Evolutionary conservation across 2,113 vertebrate species (phyloP).

Genomic region (Fulmarus glacialis): DNA sequence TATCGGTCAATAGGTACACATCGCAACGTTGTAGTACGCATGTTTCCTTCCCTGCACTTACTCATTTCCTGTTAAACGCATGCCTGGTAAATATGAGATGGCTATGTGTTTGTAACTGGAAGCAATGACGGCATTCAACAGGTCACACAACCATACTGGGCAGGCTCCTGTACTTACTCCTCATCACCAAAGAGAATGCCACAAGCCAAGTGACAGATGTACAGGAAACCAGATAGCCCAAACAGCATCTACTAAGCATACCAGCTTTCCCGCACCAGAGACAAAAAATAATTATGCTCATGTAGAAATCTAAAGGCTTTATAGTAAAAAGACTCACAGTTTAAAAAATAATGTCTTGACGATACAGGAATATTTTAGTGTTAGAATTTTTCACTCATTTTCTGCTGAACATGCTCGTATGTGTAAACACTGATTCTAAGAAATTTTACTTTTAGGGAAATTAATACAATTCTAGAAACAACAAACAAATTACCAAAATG

Average conservation of each 20-base stretch:
- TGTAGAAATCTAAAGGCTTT: not conserved
- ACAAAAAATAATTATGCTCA: not conserved
- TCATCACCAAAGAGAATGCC: not conserved
- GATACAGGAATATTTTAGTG: not conserved
- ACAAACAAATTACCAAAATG: not conserved
- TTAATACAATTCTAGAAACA: not conserved
- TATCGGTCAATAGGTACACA: not conserved
- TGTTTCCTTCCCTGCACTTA: not conserved
- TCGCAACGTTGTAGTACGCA: rapidly evolving
- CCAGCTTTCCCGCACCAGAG: not conserved
- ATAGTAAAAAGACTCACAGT: not conserved
- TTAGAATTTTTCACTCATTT: not conserved
- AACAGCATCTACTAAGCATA: not conserved
- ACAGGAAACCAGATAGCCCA: not conserved
- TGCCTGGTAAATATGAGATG: not conserved
- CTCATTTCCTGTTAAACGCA: not conserved
- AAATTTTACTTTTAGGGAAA: not conserved
- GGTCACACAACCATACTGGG: not conserved
- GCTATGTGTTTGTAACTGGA: not conserved
- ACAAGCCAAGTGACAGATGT: not conserved
- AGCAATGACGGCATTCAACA: not conserved
- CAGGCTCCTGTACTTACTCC: not conserved
- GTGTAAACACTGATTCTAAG: not conserved
- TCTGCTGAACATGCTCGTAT: not conserved
- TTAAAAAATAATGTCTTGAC: not conserved